Base-by-base conservation (phyloP, 1,140 invertebrate genomes). In the Drosophila pallidifrons region DNA sequence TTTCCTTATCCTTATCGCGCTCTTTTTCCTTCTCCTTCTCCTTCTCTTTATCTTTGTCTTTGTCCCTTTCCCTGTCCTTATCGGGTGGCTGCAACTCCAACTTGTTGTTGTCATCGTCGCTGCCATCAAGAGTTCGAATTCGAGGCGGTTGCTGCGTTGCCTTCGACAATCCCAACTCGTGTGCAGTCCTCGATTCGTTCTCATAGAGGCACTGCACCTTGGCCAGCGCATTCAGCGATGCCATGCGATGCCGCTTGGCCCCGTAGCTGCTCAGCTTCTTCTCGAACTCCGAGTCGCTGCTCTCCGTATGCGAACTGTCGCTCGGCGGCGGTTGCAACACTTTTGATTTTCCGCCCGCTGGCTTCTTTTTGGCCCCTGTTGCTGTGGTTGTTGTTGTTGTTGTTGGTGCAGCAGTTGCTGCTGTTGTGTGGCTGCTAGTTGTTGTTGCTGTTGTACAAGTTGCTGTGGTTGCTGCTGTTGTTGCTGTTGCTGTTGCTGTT, bases 171-270 rank as follows among this genome's bases (percentile, higher is more conserved):
- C 94, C 94, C 70, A 94, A 68, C 74, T 95, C 94, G 69, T 96
- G 94, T 77, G 95, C 95, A 2, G 95, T 95, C 52, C 96, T 94
- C 45, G 95, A 96, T 92, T 98, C 97, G 91, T 98, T 98, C 92
- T 98, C 97, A 80, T 98, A 98, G 10, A 98, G 93, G 90, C 97
- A 97, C 91, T 98, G 97, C 32, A 98, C 97, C 94, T 98, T 98
- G n/a, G 97, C 97, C 79, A 97, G 92, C 0, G 97, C 97, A 92
- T 98, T 98, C 13, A 98, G 92, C 5, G 97, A 98, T 28, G 97
- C 97, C 89, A 97, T 97, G 72, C 97, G 94, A 87, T 97, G 96
- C 61, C 95, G 94, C 92, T 97, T 97, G 7, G 96, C 96, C 0
- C 96, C 96, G 25, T 81, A 89, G 51, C 75, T 71, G 47, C 87